Conservation (phyloP, 2,797 vertebrate species). For the Lycodopsis pacificus region DNA sequence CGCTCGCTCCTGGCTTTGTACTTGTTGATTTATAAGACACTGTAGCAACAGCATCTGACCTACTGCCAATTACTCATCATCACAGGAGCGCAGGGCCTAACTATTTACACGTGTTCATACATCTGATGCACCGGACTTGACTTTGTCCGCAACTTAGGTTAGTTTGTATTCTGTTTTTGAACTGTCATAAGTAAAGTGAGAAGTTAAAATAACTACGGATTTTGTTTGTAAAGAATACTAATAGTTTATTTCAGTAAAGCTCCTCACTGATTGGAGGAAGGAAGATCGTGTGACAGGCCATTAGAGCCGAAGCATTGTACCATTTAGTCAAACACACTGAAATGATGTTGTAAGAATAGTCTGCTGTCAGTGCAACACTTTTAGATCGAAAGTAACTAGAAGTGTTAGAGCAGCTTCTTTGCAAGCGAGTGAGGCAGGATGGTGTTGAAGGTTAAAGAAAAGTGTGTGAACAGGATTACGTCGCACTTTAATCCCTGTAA, state of each 20-base stretch:
- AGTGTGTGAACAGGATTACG: constrained; percentile 26
- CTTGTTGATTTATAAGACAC: constrained; percentile 74
- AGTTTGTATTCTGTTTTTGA: background rate
- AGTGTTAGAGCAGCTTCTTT: background rate
- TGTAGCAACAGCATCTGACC: constrained; percentile 68
- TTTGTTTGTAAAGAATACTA: background rate
- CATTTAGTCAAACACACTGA: constrained; percentile 15
- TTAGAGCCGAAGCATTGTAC: background rate
- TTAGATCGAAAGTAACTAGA: constrained; percentile 4
- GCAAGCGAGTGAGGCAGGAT: background rate
- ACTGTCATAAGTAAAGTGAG: background rate
- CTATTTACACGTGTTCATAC: constrained; percentile 57
- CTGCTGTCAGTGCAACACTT: background rate
- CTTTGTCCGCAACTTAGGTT: background rate
- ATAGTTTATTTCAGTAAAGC: background rate
- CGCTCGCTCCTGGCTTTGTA: constrained; percentile 63
- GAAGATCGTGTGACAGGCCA: background rate
- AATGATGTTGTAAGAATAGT: background rate
- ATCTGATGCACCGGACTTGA: constrained; percentile 10
- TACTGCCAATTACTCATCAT: constrained; percentile 72
- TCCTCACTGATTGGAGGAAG: background rate
- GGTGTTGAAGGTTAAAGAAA: constrained; percentile 23
- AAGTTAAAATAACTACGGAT: background rate
- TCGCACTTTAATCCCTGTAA: constrained; percentile 15
- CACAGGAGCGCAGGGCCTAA: constrained; percentile 64